Evolutionary conservation across 2,888 invertebrate genomes (phyloP), one percentile per base, ranked within the genome.

Genomic region (Drosophila mimica): DNA sequence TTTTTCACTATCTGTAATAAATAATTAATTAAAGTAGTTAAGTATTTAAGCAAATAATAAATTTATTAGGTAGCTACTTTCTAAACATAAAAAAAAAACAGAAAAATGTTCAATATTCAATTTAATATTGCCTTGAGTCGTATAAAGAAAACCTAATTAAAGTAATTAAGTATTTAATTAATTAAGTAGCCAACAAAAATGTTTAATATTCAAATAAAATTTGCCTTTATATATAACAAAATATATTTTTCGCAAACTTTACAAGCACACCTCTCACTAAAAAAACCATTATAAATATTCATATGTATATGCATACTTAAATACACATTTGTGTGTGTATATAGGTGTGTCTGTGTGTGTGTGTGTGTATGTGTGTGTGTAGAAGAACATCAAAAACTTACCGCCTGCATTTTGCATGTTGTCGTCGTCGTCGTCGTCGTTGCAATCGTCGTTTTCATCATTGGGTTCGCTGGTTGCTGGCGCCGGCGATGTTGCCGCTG

Each of bases 381-480:
- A 38, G 60, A 46, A 53, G 54, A 77, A 61, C 31, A 20, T 15
- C 52, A 78, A 81, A 88, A 89, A 82, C 85, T 89, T 80, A 85
- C 85, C 90, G 88, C 75, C 78, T 67, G 71, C 68, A 89, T 81
- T 90, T 90, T 89, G 90, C 90, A 89, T 89, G 83, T 76, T 70
- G 72, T 74, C 28, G 36, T 54, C 25, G 53, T 30, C n/a, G 51
- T 15, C 31, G 3, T 70, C 46, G 74, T 70, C 69, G 53, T 40
- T 54, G 36, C 36, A 54, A n/a, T 79, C 61, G 65, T 81, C 72
- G 63, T 82, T 46, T 25, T 25, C 65, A 48, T 77, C 74, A 59
- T 80, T 83, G 61, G 81, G 66, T 60, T 64, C 51, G 75, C 66
- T 67, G 64, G 72, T 79, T 68, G 74, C 74, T 89, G 88, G 89